These are phyloP conservation scores for Thyatira batis DNA, from an alignment of 2,888 invertebrate genomes.

Conservation along the genomic window DNA sequence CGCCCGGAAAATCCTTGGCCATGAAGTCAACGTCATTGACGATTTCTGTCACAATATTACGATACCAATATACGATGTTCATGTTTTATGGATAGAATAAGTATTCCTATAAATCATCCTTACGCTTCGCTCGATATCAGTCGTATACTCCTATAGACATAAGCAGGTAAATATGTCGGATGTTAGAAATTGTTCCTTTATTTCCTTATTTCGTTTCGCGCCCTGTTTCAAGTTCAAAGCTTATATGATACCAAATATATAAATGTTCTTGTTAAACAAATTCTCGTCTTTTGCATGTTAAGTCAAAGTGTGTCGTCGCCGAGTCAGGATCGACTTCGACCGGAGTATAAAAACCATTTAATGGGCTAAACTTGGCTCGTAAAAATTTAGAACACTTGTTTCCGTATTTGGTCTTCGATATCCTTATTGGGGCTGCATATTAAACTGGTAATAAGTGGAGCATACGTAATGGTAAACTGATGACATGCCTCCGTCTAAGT, in stretches of 20 bases:
- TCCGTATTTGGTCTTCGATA: slow-evolving; percentile 5
- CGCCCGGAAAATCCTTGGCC: background rate
- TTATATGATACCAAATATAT: background rate
- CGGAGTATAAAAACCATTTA: slow-evolving; percentile 22
- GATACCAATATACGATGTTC: slow-evolving; percentile 6
- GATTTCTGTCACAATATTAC: background rate
- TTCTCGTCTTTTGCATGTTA: background rate
- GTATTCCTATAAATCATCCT: slow-evolving; percentile 14
- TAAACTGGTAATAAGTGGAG: slow-evolving; percentile 1
- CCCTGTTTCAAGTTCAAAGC: background rate
- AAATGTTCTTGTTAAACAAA: too few species aligned
- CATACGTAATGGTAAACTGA: background rate
- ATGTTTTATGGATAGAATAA: slow-evolving; percentile 16
- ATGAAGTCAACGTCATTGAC: background rate
- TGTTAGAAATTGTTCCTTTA: background rate
- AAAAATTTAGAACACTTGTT: slow-evolving; percentile 27
- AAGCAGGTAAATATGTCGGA: slow-evolving; percentile 10
- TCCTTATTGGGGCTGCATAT: background rate
- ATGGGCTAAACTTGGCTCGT: slow-evolving; percentile 26
- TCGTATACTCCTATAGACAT: background rate
- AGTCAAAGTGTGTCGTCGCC: background rate
- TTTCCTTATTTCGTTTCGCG: background rate
- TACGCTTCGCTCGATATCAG: slow-evolving; percentile 11
- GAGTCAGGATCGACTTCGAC: slow-evolving; percentile 6
- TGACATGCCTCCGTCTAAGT: background rate